phyloP scores from a whole-genome alignment of 2,113 vertebrate genomes.

The Pelvicachromis taeniatus region DNA sequence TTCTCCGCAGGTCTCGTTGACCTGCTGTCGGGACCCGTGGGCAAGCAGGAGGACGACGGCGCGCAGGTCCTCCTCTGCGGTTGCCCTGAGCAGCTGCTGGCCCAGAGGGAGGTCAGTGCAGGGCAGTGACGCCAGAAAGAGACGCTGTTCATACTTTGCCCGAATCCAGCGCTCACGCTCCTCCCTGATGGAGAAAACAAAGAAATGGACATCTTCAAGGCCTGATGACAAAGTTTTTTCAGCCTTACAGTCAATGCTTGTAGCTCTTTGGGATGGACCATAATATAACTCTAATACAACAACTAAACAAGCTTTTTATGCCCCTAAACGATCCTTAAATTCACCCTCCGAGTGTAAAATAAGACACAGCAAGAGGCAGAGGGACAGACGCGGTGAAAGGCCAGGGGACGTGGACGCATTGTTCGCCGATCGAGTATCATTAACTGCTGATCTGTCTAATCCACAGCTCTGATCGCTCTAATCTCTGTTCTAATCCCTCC shows the following conservation, averaged over 20 bases:
- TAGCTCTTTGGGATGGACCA: not conserved
- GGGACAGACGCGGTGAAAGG: not conserved
- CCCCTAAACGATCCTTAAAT: not conserved
- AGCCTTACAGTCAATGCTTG: not conserved
- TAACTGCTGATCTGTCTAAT: slow-evolving; percentile 70
- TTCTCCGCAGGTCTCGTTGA: slow-evolving; percentile 93
- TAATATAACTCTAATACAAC: not conserved
- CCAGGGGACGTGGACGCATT: slow-evolving; percentile 5
- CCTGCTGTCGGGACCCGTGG: slow-evolving; percentile 87
- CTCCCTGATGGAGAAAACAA: slow-evolving; percentile 75
- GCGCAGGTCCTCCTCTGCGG: slow-evolving; percentile 87
- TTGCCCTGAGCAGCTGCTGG: slow-evolving; percentile 86
- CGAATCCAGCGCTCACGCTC: slow-evolving; percentile 97
- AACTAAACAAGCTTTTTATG: not conserved
- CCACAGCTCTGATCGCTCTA: slow-evolving; percentile 80
- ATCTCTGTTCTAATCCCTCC: slow-evolving; percentile 85
- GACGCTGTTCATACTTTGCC: slow-evolving; percentile 94
- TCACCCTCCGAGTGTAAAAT: not conserved
- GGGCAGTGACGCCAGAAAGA: slow-evolving; percentile 84
- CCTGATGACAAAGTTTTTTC: not conserved
- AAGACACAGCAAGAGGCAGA: slow-evolving; percentile 17
- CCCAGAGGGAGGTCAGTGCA: slow-evolving; percentile 84
- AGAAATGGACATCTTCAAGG: not conserved
- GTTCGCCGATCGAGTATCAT: slow-evolving; percentile 43
- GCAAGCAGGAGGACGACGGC: slow-evolving; percentile 88